A percentile compares a stretch with the other conserved stretches of the same genome.
Conservation (phyloP, 1,140 invertebrate genomes). For the Brachionus sp. region DNA sequence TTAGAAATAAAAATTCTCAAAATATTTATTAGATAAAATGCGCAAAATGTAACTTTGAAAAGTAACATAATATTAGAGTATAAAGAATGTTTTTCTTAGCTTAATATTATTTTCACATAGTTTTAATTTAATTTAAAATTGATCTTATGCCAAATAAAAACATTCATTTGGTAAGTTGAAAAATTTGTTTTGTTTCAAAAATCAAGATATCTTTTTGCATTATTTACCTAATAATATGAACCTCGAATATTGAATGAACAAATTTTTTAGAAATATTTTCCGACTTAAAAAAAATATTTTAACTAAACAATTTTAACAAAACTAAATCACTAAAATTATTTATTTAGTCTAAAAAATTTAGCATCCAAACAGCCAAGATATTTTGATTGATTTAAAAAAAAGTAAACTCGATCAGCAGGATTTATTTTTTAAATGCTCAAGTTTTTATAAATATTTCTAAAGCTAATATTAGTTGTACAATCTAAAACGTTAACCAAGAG, state of each 20-base stretch:
- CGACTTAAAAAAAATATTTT: too few relatives aligned
- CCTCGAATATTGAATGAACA: background rate
- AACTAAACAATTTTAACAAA: background rate
- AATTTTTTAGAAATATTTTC: too few relatives aligned
- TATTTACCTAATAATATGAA: background rate
- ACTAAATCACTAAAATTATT: background rate
- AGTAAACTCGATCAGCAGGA: too few relatives aligned
- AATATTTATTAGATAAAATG: background rate
- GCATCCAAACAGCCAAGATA: too few relatives aligned
- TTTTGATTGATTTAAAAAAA: too few relatives aligned
- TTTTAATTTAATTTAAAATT: background rate
- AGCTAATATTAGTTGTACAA: background rate
- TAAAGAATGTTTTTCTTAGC: background rate
- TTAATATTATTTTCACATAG: background rate
- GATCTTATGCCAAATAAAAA: background rate
- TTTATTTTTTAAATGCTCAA: background rate
- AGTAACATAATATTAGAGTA: background rate
- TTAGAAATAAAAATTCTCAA: background rate
- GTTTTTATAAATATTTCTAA: background rate
- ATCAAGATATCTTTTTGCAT: background rate
- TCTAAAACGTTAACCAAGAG: background rate
- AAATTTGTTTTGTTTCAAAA: background rate
- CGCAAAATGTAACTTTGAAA: background rate
- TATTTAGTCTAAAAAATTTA: background rate
- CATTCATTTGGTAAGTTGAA: background rate